Evolutionary conservation across 2,888 invertebrate species (phyloP), one percentile per base, ranked within the genome.

Genomic region (Leptothorax acervorum): DNA sequence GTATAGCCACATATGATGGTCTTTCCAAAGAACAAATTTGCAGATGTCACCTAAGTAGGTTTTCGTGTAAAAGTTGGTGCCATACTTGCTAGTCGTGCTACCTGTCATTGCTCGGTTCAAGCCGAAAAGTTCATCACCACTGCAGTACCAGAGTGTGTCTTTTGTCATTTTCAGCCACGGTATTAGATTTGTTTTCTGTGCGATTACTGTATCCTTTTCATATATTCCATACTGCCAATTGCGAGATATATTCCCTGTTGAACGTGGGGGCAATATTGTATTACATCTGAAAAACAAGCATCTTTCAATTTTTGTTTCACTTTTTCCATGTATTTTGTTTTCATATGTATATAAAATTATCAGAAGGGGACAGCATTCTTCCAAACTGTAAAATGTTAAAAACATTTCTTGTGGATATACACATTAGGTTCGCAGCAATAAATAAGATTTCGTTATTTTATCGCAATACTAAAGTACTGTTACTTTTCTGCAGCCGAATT

Each of bases 151-250:
- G 0, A 97, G 88, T 48, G 91, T 91, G 35, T 96, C 94, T 0
- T 93, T 93, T 11, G 96, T 95, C 53, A 97, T 90, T 70, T 95
- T 94, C 11, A 97, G 89, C 95, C 96, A 96, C 63, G 96, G 96
- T 91, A 96, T 95, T 86, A 95, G 95, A 92, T 95, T 96, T 63
- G 93, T 93, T 6, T 92, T 92, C n/a, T n/a, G n/a, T n/a, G n/a
- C 71, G 95, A 95, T n/a, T n/a, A n/a, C n/a, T n/a, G 66, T 31
- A 95, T 93, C 94, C 86, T 96, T 96, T 18, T 93, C 91, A 89
- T 96, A 96, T 71, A 93, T 93, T 2, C 96, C 96, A 68, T 93
- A 94, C n/a, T 95, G 91, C 96, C 96, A 96, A 90, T 96, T 96
- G n/a, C 94, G 92, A 0, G 95, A 95, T 66, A 95, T 94, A 53